Base-by-base conservation (phyloP, 2,888 invertebrate species). In the Drosophila monieri region DNA sequence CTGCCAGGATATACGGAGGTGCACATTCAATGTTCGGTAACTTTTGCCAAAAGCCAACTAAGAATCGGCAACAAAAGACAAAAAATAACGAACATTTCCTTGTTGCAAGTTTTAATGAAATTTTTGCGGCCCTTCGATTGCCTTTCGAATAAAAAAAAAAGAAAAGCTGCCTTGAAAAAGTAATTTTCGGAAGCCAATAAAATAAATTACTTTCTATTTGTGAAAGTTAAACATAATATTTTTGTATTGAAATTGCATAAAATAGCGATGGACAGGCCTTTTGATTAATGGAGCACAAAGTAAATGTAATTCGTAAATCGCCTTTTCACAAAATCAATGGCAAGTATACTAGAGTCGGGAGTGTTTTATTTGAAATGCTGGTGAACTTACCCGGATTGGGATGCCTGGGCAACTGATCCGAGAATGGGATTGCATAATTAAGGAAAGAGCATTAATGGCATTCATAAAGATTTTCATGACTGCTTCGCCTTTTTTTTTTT, bases 251-350 rank as follows among this genome's bases (percentile, higher is more conserved):
- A 35, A 35, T 35, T 14, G 14, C 35, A 35, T 35, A n/a, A 35
- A 35, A 35, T 35, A 0, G 35, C 35, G 35, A 35, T 35, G 14
- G 35, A n/a, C 37, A 15, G 65, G 70, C 65, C 79, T 80, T 35
- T 86, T 84, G 80, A 84, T 84, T 74, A 86, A 80, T 84, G 80
- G 80, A 86, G 74, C 84, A 76, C 70, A 78, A 77, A 72, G 67
- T 65, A 68, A 74, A 71, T 76, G 76, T 75, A 68, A 78, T 84
- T 78, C 67, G 57, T 49, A 69, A 72, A 74, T 85, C 74, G 70
- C 66, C 68, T 52, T 60, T 71, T 65, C 12, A 10, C 53, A 73
- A 80, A 72, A 37, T 35, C 15, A 18, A 21, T 23, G 15, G 23
- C 0, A 57, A 62, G 41, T 27, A 27, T 27, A 27, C 27, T 27